Evolutionary conservation across 2,113 vertebrate genomes (phyloP), one percentile per base, ranked within the genome.

Genomic region (Pelodiscus sinensis): DNA sequence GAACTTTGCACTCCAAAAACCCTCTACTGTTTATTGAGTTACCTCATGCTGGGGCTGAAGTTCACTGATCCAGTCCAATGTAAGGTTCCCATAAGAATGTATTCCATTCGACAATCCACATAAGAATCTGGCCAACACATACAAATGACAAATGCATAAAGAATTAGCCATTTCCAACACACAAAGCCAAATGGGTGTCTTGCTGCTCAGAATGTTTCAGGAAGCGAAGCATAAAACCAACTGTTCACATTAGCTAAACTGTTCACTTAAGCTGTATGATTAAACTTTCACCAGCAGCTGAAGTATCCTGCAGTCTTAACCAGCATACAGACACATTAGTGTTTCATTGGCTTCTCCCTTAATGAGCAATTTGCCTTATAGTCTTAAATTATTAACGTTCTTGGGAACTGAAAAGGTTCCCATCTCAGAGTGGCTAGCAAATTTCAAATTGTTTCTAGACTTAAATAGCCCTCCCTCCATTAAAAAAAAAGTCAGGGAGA

Each of bases 1-100:
- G 85, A 57, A 13, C 0, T 0, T 1, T 81, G 79, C 1, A 5
- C 55, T 77, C 81, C 81, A 13, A 19, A 0, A 0, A 62, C 62
- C 14, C 2, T 35, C 51, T 44, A 0, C 25, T 2, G 3, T 3
- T 54, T 93, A 60, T 21, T 71, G 65, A 71, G 9, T 18, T 18
- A 35, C 8, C n/a, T 71, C 18, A 35, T 19, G 84, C 82, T 75
- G 44, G 15, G 65, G n/a, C 52, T 73, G 58, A 73, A 87, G 78
- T 9, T 90, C 73, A 52, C 35, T 38, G 56, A 35, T 51, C 75
- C 82, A 12, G 11, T 29, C 81, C 71, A 1, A 54, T 68, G 56
- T 27, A 31, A 78, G 82, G 57, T 2, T 44, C 78, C 60, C 90
- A 31, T 22, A 77, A 77, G 38, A 50, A 50, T 7, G 11, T 77